phyloP scores from a whole-genome alignment of 2,113 vertebrate genomes.

The Isichthys henryi region DNA sequence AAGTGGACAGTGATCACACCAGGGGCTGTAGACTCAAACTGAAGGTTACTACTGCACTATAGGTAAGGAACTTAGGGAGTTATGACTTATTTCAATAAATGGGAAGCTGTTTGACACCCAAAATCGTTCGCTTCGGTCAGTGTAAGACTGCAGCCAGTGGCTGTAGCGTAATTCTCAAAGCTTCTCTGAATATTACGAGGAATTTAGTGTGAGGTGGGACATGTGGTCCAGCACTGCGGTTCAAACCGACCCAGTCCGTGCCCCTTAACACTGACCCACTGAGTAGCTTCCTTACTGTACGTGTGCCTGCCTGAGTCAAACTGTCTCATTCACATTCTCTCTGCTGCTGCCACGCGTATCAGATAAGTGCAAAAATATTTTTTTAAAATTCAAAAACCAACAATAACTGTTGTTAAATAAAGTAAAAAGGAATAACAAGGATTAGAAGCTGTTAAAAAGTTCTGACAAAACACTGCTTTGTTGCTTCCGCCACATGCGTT shows the following conservation, averaged over 20 bases:
- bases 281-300: not conserved
- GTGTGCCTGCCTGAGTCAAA: not conserved
- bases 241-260: not conserved
- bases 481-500: not conserved
- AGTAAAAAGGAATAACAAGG: not conserved
- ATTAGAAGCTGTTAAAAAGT: not conserved
- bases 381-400: conserved; percentile 25
- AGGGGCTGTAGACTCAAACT: not conserved
- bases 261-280: not conserved
- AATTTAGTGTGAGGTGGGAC: not conserved
- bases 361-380: not conserved
- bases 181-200: not conserved
- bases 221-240: not conserved
- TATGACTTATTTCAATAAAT: not conserved
- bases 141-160: not conserved
- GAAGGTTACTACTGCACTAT: not conserved
- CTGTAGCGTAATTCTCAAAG: not conserved
- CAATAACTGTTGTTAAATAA: conserved; percentile 9
- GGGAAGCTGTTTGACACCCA: not conserved
- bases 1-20: not conserved
- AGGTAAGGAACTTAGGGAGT: not conserved
- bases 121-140: not conserved
- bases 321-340: conserved; percentile 35
- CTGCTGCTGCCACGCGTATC: conserved; percentile 41
- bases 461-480: not conserved